These are phyloP conservation scores for Seira ritae DNA, from an alignment of 2,888 invertebrate genomes.

Conservation along the genomic window DNA sequence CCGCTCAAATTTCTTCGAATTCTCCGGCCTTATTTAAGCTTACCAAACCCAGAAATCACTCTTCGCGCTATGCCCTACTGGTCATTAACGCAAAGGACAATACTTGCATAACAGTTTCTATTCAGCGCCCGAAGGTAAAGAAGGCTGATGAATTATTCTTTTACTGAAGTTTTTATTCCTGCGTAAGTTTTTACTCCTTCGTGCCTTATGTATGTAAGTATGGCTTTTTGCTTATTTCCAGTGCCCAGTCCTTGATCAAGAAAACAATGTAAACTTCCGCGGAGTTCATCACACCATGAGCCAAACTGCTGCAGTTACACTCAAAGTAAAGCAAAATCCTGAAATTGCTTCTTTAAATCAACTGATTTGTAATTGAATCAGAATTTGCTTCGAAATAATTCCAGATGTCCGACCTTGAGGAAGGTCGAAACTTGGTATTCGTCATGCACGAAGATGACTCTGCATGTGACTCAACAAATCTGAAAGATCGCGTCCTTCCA, in stretches of 20 bases:
- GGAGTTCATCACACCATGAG: conserved; percentile 1
- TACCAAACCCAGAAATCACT: conserved; percentile 77
- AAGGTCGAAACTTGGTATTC: conserved; percentile 6
- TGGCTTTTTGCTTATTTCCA: too few relatives aligned
- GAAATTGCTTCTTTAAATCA: too few relatives aligned
- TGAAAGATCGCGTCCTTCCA: too few relatives aligned
- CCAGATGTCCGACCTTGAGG: conserved; percentile 17
- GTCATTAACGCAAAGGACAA: conserved; percentile 81
- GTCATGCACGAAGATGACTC: conserved; percentile 15
- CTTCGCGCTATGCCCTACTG: conserved; percentile 79
- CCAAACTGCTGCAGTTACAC: neutral
- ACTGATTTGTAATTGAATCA: neutral
- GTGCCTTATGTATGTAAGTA: too few relatives aligned
- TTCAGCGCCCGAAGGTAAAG: conserved; percentile 78
- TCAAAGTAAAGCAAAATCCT: neutral
- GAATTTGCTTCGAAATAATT: neutral
- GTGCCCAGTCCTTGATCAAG: too few relatives aligned
- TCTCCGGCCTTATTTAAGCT: conserved; percentile 81
- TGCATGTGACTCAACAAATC: neutral
- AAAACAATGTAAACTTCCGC: too few relatives aligned
- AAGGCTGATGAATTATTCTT: neutral
- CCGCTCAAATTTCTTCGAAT: conserved; percentile 77
- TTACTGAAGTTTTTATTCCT: too few relatives aligned
- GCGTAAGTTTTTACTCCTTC: too few relatives aligned
- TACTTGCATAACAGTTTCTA: conserved; percentile 85